Conservation (phyloP, 1,140 invertebrate genomes). For the Propsilocerus akamusi region DNA sequence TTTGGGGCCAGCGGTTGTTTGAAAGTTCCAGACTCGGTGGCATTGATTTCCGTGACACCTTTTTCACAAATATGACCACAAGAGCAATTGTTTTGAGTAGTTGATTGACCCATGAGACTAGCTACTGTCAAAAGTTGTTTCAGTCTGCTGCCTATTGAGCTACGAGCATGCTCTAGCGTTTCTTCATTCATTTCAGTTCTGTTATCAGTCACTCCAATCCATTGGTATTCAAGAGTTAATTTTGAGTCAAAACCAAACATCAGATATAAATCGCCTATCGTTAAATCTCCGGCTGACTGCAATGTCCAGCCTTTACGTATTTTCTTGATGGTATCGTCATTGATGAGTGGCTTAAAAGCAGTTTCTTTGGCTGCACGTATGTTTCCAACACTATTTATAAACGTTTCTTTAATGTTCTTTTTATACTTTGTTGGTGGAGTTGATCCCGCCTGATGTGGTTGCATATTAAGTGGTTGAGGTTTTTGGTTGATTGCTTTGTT, state of each 20-base stretch:
- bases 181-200: slow-evolving; percentile 13
- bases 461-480: slow-evolving; percentile 6
- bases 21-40: background rate
- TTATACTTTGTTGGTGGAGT: background rate
- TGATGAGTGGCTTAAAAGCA: slow-evolving; percentile 18
- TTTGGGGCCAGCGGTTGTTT: too few species aligned
- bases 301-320: slow-evolving; percentile 62
- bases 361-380: slow-evolving; percentile 12
- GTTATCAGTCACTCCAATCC: slow-evolving; percentile 30
- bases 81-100: too few species aligned
- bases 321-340: slow-evolving; percentile 27
- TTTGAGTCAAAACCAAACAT: slow-evolving; percentile 70
- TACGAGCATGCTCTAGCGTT: slow-evolving; percentile 12
- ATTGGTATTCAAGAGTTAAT: slow-evolving; percentile 67
- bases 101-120: background rate
- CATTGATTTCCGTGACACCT: background rate
- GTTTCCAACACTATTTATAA: slow-evolving; percentile 5
- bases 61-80: background rate
- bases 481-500: background rate
- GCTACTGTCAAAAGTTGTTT: background rate
- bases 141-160: background rate
- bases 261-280: slow-evolving; percentile 76
- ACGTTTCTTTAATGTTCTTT: background rate
- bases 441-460: slow-evolving; percentile 10
- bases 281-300: slow-evolving; percentile 52